Evolutionary conservation across 2,113 vertebrate species (phyloP).

Genomic region (Apodemus sylvaticus): DNA sequence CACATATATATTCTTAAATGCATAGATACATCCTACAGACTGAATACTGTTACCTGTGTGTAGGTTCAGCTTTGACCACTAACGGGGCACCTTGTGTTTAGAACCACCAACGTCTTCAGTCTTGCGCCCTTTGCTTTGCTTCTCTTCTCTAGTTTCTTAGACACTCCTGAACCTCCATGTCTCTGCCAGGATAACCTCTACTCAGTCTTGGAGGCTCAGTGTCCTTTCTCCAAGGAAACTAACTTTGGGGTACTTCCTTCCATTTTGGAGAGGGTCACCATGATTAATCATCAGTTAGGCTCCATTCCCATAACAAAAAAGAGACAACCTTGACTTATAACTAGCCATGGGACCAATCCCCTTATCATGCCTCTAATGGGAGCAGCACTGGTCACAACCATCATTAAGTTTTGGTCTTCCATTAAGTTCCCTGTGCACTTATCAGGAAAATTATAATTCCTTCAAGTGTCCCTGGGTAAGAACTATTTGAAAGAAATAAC

Average conservation of each 20-base stretch:
- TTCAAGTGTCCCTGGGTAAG: neutral
- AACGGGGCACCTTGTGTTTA: rapidly evolving
- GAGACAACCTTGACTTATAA: neutral
- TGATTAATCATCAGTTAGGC: neutral
- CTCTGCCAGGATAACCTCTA: neutral
- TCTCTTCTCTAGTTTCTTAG: neutral
- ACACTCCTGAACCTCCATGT: neutral
- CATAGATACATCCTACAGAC: neutral
- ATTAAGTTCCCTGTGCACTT: neutral
- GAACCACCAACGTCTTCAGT: neutral
- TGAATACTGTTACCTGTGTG: neutral
- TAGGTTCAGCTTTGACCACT: neutral
- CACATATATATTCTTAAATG: neutral
- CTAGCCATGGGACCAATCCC: neutral
- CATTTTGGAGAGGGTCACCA: neutral
- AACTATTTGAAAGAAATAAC: neutral
- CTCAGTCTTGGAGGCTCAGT: neutral
- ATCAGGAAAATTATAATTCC: neutral
- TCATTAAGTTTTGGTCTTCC: neutral
- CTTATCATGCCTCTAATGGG: neutral
- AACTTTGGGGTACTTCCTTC: neutral
- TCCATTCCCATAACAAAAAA: neutral
- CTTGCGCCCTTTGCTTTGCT: neutral
- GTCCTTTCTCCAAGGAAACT: neutral
- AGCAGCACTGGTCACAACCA: neutral